Evolutionary conservation across 2,113 vertebrate genomes (phyloP).

Genomic region (Pterocles gutturalis): DNA sequence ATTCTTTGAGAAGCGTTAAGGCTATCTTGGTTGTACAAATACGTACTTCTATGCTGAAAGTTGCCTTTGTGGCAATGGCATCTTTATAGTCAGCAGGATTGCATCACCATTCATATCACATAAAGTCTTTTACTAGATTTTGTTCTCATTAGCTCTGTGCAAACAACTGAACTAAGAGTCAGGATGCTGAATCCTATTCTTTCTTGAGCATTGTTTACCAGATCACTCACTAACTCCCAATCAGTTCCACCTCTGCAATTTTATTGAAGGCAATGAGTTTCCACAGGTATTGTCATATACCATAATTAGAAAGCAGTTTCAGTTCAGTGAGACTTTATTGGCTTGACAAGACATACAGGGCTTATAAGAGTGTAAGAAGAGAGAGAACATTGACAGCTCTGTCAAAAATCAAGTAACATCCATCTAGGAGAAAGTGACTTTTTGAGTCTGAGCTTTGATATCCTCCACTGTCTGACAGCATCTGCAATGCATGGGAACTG

Average conservation of each 20-base stretch:
- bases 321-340: slow-evolving; percentile 59
- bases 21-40: background rate
- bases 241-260: slow-evolving; percentile 61
- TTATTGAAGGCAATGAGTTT: slow-evolving; percentile 59
- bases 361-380: background rate
- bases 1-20: background rate
- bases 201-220: slow-evolving; percentile 56
- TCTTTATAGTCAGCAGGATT: background rate
- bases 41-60: background rate
- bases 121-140: background rate
- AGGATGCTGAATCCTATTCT: slow-evolving; percentile 7
- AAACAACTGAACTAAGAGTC: background rate
- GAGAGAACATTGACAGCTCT: slow-evolving; percentile 2
- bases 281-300: slow-evolving; percentile 46
- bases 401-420: slow-evolving; percentile 15
- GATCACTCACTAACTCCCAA: slow-evolving; percentile 48
- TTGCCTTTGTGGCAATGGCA: background rate
- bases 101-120: background rate
- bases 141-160: slow-evolving; percentile 27
- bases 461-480: background rate
- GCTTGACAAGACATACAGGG: slow-evolving; percentile 38
- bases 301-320: slow-evolving; percentile 60
- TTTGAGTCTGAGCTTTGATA: background rate
- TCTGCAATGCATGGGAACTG: background rate
- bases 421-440: background rate